Evolutionary conservation across 2,797 vertebrate species (phyloP), one percentile per base, ranked within the genome.

Genomic region (Sarcophilus harrisii): DNA sequence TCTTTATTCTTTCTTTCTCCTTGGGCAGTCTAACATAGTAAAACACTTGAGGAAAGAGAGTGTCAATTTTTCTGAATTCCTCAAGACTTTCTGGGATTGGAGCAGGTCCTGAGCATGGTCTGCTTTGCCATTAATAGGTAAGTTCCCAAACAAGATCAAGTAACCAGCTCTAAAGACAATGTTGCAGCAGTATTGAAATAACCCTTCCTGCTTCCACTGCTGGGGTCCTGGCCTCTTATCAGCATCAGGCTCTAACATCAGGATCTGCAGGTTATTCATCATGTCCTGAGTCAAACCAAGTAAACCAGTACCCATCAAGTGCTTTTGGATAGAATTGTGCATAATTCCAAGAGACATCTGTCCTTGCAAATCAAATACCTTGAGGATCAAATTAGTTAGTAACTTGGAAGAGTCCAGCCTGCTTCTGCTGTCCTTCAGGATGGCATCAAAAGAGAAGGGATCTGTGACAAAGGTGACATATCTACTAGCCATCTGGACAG

Each of bases 141-240:
- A 27, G 58, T 18, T 58, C 16, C 99, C 99, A 0, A 98, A 58
- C 24, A 99, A 54, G 54, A 99, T 98, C 90, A 99, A 98, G 97
- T 99, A 99, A 0, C 99, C 99, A 0, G 99, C 99, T 57, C 99
- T 98, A 96, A 99, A 58, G 58, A 58, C 24, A 58, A 27, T 27
- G 58, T 99, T 99, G 98, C 99, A 99, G 97, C 99, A 99, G 98
- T 99, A 99, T 62, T 98, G 94, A 96, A 99, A 99, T 45, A 99
- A 99, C 21, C 58, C 58, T 24, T 58, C 58, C 58, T 58, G 58
- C 21, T 58, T 58, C 58, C 21, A 58, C 98, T 66, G 8, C 21
- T 96, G 45, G 9, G 97, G 96, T 0, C 45, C 97, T 0, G 97
- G 98, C 1, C 55, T 54, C 30, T 1, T 98, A 45, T 0, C 55